phyloP scores from a whole-genome alignment of 1,140 invertebrate species.

The Saccostrea echinata region DNA sequence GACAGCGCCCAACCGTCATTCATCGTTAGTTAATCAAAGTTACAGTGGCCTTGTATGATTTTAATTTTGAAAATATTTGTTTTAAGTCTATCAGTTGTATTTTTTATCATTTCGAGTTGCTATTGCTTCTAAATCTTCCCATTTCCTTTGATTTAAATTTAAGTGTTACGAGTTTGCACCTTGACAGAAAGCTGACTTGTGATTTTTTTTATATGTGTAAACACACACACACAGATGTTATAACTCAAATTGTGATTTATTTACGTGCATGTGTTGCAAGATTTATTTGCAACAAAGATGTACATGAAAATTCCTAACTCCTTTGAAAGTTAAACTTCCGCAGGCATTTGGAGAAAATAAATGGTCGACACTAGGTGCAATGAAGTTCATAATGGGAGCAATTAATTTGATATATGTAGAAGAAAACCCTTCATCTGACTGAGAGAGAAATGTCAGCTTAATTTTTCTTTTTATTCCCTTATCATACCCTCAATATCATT shows the following conservation, averaged over 20 bases:
- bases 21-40: neutral
- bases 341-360: neutral
- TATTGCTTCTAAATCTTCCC: neutral
- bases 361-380: neutral
- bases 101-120: neutral
- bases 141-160: neutral
- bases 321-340: slow-evolving; percentile 11
- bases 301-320: slow-evolving; percentile 11
- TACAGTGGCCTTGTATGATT: neutral
- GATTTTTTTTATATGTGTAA: neutral
- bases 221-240: neutral
- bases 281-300: slow-evolving; percentile 3
- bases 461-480: neutral
- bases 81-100: neutral
- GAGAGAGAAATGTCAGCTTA: neutral
- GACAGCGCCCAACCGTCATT: neutral
- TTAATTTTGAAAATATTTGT: neutral
- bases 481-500: too few relatives aligned
- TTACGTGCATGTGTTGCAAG: neutral
- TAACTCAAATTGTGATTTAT: neutral
- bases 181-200: neutral
- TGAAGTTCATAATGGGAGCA: neutral
- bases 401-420: slow-evolving; percentile 24
- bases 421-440: neutral
- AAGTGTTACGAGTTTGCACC: neutral